A percentile compares a stretch with the other conserved stretches of the same genome.
Evolutionary conservation across 2,888 invertebrate genomes (phyloP).

Genomic region (Agrilus cyanescens): DNA sequence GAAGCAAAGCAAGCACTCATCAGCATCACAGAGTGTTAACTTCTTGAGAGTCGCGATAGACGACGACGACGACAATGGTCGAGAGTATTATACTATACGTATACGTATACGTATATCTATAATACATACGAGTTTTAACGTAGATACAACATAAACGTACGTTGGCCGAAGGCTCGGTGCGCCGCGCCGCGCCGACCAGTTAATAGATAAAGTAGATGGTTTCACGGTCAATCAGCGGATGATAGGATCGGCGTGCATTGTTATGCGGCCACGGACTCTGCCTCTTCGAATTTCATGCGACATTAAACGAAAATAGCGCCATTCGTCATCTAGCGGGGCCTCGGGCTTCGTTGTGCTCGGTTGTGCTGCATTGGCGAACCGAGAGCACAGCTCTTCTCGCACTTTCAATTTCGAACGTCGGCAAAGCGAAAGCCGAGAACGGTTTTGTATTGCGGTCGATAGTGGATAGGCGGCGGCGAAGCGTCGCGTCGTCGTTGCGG

Average conservation of each 20-base stretch:
- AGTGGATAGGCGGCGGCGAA: too few relatives aligned
- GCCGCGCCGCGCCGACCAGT: constrained; percentile 30
- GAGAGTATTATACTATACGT: constrained; percentile 26
- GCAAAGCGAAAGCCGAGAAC: too few relatives aligned
- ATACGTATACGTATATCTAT: too few relatives aligned
- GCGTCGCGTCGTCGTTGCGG: too few relatives aligned
- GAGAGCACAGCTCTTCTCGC: too few relatives aligned
- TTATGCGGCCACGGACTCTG: constrained; percentile 33
- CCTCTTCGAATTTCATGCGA: constrained; percentile 38
- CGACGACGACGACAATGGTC: constrained; percentile 31
- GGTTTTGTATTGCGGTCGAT: too few relatives aligned
- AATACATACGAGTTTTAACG: too few relatives aligned
- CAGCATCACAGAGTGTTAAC: constrained; percentile 19
- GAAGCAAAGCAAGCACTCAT: constrained; percentile 4
- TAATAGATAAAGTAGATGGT: constrained; percentile 38
- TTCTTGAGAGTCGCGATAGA: constrained; percentile 20
- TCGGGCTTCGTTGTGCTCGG: constrained; percentile 8
- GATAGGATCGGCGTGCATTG: constrained; percentile 34
- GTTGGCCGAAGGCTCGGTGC: not conserved
- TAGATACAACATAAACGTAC: too few relatives aligned
- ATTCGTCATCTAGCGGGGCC: constrained; percentile 28
- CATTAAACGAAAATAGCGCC: constrained; percentile 37
- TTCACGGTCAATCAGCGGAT: constrained; percentile 35
- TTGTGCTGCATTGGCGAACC: too few relatives aligned
- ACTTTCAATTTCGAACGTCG: too few relatives aligned